Base-by-base conservation (phyloP, 2,888 invertebrate genomes). In the Endotricha flammealis region DNA sequence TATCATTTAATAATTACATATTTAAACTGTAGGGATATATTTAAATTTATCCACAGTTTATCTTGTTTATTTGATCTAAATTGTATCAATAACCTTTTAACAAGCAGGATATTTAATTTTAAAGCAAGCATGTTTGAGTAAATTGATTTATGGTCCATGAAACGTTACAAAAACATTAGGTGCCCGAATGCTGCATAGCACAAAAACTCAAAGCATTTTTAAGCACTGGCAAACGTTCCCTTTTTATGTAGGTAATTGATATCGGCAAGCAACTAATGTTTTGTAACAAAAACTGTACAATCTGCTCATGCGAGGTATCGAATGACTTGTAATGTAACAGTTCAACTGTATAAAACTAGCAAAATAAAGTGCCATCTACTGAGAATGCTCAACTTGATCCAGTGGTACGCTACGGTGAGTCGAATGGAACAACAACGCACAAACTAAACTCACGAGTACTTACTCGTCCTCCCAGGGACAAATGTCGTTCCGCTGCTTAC, bases 391-490 rank as follows among this genome's bases (percentile, higher is more conserved):
- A 20, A 42, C 29, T 22, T 23, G 13, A 12, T 7, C 28, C 28
- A 39, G n/a, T n/a, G n/a, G n/a, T n/a, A n/a, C n/a, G n/a, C n/a
- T n/a, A 32, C 10, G 33, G 42, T 46, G 41, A 38, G 13, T 6
- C n/a, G 12, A 4, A 20, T 4, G 43, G 36, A 25, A 36, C 29
- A 48, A 53, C 42, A 42, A 56, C 53, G 58, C 61, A 56, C 56
- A 52, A 57, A 59, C 51, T 53, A 57, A 53, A 50, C 46, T 50
- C 58, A 51, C 55, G 51, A 57, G 57, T 79, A 93, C 95, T 94
- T 90, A 96, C 96, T 96, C 95, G 88, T 96, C 95, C 90, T 96
- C 96, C 96, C 96, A 96, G 39, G 96, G 96, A 88, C 96, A 96
- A 71, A 96, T 92, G 83, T 95, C 94, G 83, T 93, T 94, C 80